Conservation (phyloP, 2,797 vertebrate genomes). For the Pangasius macronema region DNA sequence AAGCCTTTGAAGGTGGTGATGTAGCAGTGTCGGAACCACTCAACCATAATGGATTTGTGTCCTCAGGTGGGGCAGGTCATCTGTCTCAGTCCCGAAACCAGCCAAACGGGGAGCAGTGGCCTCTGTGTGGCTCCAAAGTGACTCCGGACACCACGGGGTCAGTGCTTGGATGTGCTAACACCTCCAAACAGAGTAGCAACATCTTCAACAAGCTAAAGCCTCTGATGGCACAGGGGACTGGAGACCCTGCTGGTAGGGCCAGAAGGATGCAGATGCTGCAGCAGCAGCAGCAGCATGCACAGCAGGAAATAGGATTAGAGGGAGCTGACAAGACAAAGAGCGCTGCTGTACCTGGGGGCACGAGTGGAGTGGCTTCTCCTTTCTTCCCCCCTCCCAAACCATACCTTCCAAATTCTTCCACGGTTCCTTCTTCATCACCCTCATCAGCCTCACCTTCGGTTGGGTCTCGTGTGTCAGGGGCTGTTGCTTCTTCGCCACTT, state of each 20-base stretch:
- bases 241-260: conserved; percentile 76
- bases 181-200: conserved; percentile 74
- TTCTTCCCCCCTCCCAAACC: conserved; percentile 77
- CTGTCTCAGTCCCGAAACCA: conserved; percentile 71
- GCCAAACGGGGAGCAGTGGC: conserved; percentile 78
- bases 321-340: conserved; percentile 70
- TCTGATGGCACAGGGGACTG: conserved; percentile 76
- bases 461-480: conserved; percentile 50
- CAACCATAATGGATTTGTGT: conserved; percentile 79
- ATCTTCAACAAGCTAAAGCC: conserved; percentile 82
- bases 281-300: conserved; percentile 75
- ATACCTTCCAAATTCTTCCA: conserved; percentile 65
- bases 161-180: conserved; percentile 62
- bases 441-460: conserved; percentile 66
- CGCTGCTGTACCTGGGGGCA: conserved; percentile 64
- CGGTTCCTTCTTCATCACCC: conserved; percentile 67
- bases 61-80: conserved; percentile 67
- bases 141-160: conserved; percentile 64
- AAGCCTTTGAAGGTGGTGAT: conserved; percentile 72
- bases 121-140: conserved; percentile 71
- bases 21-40: conserved; percentile 64
- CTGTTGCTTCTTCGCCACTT: conserved; percentile 49
- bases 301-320: conserved; percentile 73
- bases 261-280: conserved; percentile 80
- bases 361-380: conserved; percentile 67